These are phyloP conservation scores for Steromphala cineraria DNA, from an alignment of 2,888 invertebrate species.

Conservation along the genomic window DNA sequence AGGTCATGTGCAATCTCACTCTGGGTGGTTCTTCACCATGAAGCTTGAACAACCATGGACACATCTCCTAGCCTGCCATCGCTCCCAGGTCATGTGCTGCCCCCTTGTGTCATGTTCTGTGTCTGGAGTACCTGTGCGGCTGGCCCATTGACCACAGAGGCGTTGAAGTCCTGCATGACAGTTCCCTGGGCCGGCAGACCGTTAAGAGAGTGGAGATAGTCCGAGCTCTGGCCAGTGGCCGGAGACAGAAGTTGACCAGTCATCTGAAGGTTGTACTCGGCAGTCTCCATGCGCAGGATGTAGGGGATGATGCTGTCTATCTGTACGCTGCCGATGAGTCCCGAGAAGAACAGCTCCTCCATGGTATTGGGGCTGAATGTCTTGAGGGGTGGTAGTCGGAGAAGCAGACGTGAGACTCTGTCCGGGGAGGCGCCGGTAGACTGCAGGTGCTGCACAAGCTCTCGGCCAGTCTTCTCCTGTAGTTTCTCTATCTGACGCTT, in stretches of 20 bases:
- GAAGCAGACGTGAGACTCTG: conserved; percentile 92
- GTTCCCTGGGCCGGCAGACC: conserved; percentile 25
- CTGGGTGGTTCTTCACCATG: too few species aligned
- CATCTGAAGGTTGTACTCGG: conserved; percentile 73
- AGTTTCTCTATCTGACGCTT: conserved; percentile 79
- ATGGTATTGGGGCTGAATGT: conserved; percentile 85
- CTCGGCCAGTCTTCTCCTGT: conserved; percentile 81
- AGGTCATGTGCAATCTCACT: conserved; percentile 1
- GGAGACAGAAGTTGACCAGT: conserved; percentile 48
- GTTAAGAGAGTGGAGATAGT: background rate
- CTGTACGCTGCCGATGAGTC: conserved; percentile 93
- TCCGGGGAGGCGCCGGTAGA: conserved; percentile 80
- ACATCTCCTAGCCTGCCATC: too few species aligned
- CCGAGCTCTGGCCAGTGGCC: background rate
- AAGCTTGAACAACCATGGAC: too few species aligned
- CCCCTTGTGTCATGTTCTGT: conserved; percentile 19
- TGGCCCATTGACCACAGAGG: conserved; percentile 32
- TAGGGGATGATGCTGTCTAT: conserved; percentile 96
- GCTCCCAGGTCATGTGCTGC: background rate
- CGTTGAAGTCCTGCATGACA: conserved; percentile 29
- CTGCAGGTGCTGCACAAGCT: conserved; percentile 76
- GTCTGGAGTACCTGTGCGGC: conserved; percentile 26
- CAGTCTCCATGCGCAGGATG: conserved; percentile 83
- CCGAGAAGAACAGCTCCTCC: conserved; percentile 95
- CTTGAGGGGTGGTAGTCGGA: conserved; percentile 74